phyloP scores from a whole-genome alignment of 2,888 invertebrate species.

The Drosophila meridionalis region DNA sequence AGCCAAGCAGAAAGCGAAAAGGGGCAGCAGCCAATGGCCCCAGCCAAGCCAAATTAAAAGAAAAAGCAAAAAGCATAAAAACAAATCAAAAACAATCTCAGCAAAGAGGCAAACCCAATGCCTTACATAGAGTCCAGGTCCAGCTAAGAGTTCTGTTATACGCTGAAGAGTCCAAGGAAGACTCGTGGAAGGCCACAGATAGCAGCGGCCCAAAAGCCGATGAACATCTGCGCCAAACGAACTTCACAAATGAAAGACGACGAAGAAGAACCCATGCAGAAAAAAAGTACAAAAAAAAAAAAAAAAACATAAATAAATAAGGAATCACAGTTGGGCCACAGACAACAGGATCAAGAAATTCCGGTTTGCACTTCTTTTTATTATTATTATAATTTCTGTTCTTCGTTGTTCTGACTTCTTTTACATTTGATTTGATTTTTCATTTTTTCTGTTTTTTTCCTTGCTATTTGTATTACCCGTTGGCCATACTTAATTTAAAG shows the following conservation, averaged over 20 bases:
- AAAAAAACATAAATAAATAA: conserved; percentile 38
- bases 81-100: conserved; percentile 5
- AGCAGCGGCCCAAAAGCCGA: conserved; percentile 24
- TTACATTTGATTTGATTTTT: conserved; percentile 21
- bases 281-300: not conserved
- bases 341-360: conserved; percentile 78
- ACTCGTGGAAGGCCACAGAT: conserved; percentile 30
- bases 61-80: not conserved
- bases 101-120: conserved; percentile 65
- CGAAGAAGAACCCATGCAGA: conserved; percentile 23
- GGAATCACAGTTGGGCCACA: conserved; percentile 74
- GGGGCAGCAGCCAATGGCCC: conserved; percentile 12
- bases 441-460: not conserved
- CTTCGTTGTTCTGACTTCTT: conserved; percentile 33
- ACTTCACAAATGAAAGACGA: conserved; percentile 25
- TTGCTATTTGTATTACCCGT: conserved; percentile 15
- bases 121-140: conserved; percentile 64
- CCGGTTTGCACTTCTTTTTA: conserved; percentile 76
- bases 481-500: conserved; percentile 19
- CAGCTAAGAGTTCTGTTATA: conserved; percentile 45
- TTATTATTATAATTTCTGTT: conserved; percentile 66
- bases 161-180: conserved; percentile 31
- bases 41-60: not conserved
- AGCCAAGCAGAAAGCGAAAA: conserved; percentile 49
- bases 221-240: conserved; percentile 57